phyloP scores from a whole-genome alignment of 2,888 invertebrate species.

The Meiosimyza platycephala region DNA sequence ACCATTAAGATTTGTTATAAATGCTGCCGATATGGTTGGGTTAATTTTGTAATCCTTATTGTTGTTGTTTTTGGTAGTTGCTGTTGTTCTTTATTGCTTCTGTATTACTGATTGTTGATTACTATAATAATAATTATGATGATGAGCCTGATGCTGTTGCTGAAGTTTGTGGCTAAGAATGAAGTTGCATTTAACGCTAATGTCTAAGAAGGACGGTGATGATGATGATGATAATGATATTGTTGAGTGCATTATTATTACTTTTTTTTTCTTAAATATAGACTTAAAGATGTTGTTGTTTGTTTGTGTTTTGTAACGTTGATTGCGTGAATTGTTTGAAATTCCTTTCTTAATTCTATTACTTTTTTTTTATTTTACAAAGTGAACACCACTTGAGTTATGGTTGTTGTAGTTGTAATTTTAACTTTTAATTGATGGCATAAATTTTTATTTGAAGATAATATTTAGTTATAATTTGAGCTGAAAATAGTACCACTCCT shows the following conservation, averaged over 20 bases:
- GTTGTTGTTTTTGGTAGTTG: constrained; percentile 25
- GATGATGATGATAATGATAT: constrained; percentile 5
- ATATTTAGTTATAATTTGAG: too few species aligned
- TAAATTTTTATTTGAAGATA: too few species aligned
- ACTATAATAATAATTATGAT: constrained; percentile 36
- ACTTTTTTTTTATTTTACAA: neutral
- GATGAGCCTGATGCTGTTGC: constrained; percentile 3
- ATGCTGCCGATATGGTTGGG: constrained; percentile 25
- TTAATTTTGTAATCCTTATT: constrained; percentile 25
- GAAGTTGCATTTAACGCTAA: neutral
- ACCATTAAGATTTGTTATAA: constrained; percentile 32
- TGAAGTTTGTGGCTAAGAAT: neutral
- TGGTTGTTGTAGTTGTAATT: constrained; percentile 12
- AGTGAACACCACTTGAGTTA: neutral
- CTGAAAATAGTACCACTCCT: too few species aligned
- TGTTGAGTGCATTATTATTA: neutral
- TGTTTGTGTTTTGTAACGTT: neutral
- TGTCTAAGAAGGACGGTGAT: neutral
- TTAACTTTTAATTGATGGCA: neutral
- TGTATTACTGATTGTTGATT: constrained; percentile 36
- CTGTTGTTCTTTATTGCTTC: constrained; percentile 29
- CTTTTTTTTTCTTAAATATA: neutral
- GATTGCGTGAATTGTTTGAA: constrained; percentile 28
- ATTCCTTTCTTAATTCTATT: neutral
- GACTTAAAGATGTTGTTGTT: neutral